Percentiles rank a stretch among this genome's conserved stretches.
phyloP scores from a whole-genome alignment of 2,888 invertebrate species.

The Ormyrus pomaceus region DNA sequence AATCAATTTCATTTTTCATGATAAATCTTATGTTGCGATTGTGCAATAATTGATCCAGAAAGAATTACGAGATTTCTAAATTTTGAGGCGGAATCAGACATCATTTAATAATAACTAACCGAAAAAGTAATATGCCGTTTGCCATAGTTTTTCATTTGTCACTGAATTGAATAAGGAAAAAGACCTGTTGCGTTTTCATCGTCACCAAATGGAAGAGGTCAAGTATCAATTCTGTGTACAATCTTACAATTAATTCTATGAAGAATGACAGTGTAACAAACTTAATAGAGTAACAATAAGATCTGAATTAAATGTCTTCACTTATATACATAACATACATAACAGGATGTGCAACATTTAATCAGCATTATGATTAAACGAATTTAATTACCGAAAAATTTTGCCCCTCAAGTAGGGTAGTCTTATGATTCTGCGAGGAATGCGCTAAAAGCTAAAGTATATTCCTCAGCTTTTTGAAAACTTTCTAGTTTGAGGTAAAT shows the following conservation, averaged over 20 bases:
- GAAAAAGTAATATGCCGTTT: neutral
- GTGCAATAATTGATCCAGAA: too few relatives aligned
- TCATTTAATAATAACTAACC: neutral
- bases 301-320: neutral
- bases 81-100: too few relatives aligned
- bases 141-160: constrained; percentile 1
- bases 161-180: neutral
- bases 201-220: neutral
- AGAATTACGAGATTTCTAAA: too few relatives aligned
- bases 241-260: constrained; percentile 23
- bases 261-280: constrained; percentile 21
- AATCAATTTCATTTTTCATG: too few relatives aligned
- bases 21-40: too few relatives aligned
- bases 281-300: neutral
- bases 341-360: neutral
- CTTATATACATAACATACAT: neutral
- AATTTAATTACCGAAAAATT: too few relatives aligned
- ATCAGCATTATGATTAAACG: too few relatives aligned
- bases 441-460: too few relatives aligned
- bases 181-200: constrained; percentile 5
- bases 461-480: too few relatives aligned
- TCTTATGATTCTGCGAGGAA: too few relatives aligned
- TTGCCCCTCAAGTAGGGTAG: too few relatives aligned
- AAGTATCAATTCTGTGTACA: constrained; percentile 24
- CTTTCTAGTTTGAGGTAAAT: too few relatives aligned